Evolutionary conservation across 2,888 invertebrate genomes (phyloP), one percentile per base, ranked within the genome.

Genomic region (Aporophyla nigra): DNA sequence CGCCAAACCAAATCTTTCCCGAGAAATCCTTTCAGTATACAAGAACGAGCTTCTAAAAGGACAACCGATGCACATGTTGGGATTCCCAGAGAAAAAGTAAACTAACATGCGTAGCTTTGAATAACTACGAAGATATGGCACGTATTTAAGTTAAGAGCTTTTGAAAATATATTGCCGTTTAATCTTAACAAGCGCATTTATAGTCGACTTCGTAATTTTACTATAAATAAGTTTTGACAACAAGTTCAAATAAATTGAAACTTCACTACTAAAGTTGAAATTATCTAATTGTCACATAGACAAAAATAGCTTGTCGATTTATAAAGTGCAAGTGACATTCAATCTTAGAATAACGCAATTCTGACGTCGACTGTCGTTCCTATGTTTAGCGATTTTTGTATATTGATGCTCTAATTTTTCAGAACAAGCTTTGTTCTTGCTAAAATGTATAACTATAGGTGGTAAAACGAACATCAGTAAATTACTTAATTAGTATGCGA

Each of bases 41-140:
- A 97, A 97, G 85, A 96, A 97, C 85, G 97, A 97, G 82, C 93
- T 95, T 33, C 92, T 95, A 9, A 96, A 95, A 89, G 95, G 94
- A 68, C 93, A 95, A 65, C 91, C 94, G 40, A 89, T 94, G 83
- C 96, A 94, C 91, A 94, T 95, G 86, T 91, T 94, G 78, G 83
- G 91, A 21, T 93, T 92, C 89, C 85, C 90, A 33, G 95, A 95
- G 78, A 92, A 93, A 85, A 95, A 95, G 89, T 95, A 94, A 93
- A 84, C 62, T 67, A 58, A 76, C 58, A 40, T 58, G 51, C 21
- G 24, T 49, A 33, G 24, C 27, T 71, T 69, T 54, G 24, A 73
- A 80, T 78, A 78, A 77, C 59, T 82, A 76, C 88, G 81, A 87
- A 80, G 85, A 78, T 85, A 83, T 58, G 76, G 71, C 74, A 78